Evolutionary conservation across 2,113 vertebrate species (phyloP), one percentile per base, ranked within the genome.

Genomic region (Platichthys stellatus): DNA sequence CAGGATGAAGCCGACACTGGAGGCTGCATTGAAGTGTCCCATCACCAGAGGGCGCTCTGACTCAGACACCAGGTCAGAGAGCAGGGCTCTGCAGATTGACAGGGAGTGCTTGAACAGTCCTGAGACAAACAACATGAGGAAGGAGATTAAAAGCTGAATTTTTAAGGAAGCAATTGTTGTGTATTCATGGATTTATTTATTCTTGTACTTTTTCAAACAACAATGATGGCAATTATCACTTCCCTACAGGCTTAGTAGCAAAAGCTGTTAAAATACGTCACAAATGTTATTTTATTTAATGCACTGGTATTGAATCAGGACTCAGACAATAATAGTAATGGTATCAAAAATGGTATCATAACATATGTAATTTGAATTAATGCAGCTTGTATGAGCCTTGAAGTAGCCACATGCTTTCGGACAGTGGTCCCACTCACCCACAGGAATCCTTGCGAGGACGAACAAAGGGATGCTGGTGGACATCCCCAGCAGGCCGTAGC

Each of bases 101-200:
- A 97, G 94, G 0, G 98, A 98, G 90, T 98, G 97, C 69, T 99
- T 99, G 93, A 99, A 99, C 86, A 99, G 92, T 74, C 97, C 98
- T 99, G 92, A 51, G 89, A 83, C 63, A 63, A 86, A 1, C 76
- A 26, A 75, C 23, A 69, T 31, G 1, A 9, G 14, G 56, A 26
- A 70, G 12, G 31, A 9, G 31, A 7, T 2, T n/a, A 53, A 43
- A 9, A 38, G 8, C 35, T 38, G 35, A 9, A 10, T 38, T 43
- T 43, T 43, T 12, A 43, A 43, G 12, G 40, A 43, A 43, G 11
- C 13, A 10, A 38, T 0, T 38, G 31, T 35, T 35, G 35, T 38
- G 35, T 38, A 38, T 10, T 38, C 35, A 35, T 35, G 31, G 7
- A 35, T 35, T 35, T 7, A 38, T 38, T 38, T 38, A 38, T 38